Percentiles rank a stretch among this genome's conserved stretches.
Evolutionary conservation across 2,113 vertebrate species (phyloP).

Genomic region (Bos taurus): DNA sequence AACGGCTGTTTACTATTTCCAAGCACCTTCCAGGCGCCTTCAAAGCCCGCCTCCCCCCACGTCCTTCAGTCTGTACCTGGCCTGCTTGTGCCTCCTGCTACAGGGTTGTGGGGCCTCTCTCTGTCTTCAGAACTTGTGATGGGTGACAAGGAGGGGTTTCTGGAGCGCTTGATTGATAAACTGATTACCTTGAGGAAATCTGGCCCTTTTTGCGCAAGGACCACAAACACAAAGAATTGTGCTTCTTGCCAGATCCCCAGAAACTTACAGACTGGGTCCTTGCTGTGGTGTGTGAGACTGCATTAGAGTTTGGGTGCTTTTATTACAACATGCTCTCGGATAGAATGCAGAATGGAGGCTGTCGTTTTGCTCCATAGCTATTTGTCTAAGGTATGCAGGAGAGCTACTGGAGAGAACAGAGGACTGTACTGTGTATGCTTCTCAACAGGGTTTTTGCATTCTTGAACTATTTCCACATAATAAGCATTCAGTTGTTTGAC

Average conservation of each 20-base stretch:
- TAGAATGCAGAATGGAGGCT: not conserved
- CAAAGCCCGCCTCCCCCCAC: rapidly evolving
- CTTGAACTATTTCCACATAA: not conserved
- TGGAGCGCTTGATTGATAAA: not conserved
- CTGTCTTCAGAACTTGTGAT: not conserved
- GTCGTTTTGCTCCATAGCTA: not conserved
- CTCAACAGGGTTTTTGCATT: not conserved
- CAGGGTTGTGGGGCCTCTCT: not conserved
- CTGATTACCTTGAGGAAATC: not conserved
- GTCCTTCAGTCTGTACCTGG: not conserved
- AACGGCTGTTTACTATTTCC: not conserved
- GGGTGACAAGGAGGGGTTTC: not conserved
- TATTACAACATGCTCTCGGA: not conserved
- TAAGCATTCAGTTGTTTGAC: not conserved
- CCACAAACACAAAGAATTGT: not conserved
- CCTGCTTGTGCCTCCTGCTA: not conserved
- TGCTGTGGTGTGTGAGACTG: not conserved
- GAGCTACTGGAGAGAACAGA: not conserved
- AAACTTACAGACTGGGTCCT: not conserved
- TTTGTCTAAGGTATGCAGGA: not conserved
- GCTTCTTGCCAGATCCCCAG: not conserved
- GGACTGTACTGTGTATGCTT: not conserved
- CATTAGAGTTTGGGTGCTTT: not conserved
- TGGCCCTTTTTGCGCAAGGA: not conserved
- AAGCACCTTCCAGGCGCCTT: not conserved